A percentile compares a stretch with the other conserved stretches of the same genome.
Conservation (phyloP, 2,888 invertebrate species). For the Lasioglossum malachurum region DNA sequence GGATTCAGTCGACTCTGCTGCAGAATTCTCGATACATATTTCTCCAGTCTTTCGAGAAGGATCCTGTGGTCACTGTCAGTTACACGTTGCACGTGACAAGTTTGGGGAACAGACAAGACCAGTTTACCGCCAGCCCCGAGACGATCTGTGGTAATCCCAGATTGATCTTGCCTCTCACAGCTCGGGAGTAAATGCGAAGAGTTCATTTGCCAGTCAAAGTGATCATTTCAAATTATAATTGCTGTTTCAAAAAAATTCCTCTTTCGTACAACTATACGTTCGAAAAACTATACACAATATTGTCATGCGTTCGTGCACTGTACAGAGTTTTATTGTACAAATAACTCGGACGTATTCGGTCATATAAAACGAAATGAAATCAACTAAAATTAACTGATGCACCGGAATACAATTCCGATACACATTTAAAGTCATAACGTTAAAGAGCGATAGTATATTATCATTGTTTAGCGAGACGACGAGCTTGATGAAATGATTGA, state of each 20-base stretch:
- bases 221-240: neutral
- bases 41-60: neutral
- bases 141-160: neutral
- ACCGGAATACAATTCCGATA: neutral
- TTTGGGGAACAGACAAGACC: slow-evolving; percentile 2
- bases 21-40: neutral
- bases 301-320: neutral
- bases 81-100: neutral
- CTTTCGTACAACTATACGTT: neutral
- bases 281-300: neutral
- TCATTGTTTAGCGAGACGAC: neutral
- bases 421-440: neutral
- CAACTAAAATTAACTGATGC: neutral
- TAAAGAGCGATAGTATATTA: neutral
- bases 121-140: neutral
- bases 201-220: neutral
- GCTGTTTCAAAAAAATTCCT: neutral
- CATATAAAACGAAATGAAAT: neutral
- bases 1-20: neutral
- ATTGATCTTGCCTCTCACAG: neutral
- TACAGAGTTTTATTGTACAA: neutral
- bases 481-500: neutral
- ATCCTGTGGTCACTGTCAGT: neutral
- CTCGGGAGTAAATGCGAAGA: neutral
- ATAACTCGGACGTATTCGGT: neutral